phyloP scores from a whole-genome alignment of 23 tunicate species.

The Corella eumyota region DNA sequence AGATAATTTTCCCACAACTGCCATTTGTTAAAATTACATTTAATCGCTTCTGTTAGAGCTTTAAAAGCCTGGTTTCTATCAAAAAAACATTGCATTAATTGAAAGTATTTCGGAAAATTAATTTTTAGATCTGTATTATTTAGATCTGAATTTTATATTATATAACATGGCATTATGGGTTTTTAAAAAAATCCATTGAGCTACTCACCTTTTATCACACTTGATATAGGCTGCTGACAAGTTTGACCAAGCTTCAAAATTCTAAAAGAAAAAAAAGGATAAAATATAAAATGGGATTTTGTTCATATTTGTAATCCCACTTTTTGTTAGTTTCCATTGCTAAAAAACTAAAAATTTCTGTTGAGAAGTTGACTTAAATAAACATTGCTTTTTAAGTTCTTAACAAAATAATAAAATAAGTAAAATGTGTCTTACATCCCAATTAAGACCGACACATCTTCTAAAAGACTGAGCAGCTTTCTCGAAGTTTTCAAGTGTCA shows the following conservation, averaged over 20 bases:
- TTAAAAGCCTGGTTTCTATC: constrained; percentile 45
- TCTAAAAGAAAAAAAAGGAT: constrained; percentile 23
- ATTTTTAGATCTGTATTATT: too few species aligned
- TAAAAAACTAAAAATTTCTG: not conserved
- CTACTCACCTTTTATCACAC: constrained; percentile 68
- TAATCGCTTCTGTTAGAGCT: constrained; percentile 70
- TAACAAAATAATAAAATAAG: not conserved
- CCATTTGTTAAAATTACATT: constrained; percentile 81
- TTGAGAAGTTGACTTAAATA: too few species aligned
- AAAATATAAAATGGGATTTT: not conserved
- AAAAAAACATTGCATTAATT: not conserved
- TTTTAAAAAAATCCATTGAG: too few species aligned
- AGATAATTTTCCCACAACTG: constrained; percentile 91
- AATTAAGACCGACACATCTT: constrained; percentile 75
- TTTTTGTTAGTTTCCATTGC: too few species aligned
- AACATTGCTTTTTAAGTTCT: not conserved
- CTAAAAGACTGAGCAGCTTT: constrained; percentile 71
- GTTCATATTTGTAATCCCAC: too few species aligned
- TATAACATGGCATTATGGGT: too few species aligned
- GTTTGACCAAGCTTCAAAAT: constrained; percentile 90
- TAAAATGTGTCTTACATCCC: constrained; percentile 91
- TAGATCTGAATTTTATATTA: too few species aligned
- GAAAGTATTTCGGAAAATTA: too few species aligned
- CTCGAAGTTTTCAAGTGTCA: constrained; percentile 38
- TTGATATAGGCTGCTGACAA: constrained; percentile 56